Evolutionary conservation across 2,797 vertebrate species (phyloP).

Genomic region (Catostomus latipinnis): DNA sequence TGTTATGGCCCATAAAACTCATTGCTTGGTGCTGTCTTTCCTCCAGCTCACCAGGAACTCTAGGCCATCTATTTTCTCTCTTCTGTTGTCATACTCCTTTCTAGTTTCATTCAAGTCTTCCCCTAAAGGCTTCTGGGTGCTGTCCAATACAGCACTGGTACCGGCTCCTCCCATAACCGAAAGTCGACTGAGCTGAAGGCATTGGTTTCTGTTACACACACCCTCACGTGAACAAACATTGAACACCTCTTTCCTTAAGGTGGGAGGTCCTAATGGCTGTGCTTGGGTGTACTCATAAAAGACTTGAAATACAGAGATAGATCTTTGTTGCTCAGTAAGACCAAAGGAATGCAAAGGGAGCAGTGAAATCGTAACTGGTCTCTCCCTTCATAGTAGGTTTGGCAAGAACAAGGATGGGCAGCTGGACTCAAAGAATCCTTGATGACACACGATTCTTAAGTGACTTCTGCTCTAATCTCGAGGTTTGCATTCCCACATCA

Average conservation of each 20-base stretch:
- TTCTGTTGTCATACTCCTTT: neutral
- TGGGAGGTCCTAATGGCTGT: constrained; percentile 1
- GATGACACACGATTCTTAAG: neutral
- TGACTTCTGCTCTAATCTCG: neutral
- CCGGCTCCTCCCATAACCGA: neutral
- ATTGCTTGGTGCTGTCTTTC: neutral
- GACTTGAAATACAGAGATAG: constrained; percentile 4
- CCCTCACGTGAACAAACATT: constrained; percentile 19
- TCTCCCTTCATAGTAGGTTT: constrained; percentile 1
- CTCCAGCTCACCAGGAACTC: neutral
- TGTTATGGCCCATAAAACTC: constrained; percentile 16
- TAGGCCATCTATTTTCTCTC: neutral
- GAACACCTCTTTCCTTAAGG: neutral
- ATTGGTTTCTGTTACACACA: neutral
- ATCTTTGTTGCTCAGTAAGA: constrained; percentile 1
- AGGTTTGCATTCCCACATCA: neutral
- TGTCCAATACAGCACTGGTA: neutral
- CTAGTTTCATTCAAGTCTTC: no score
- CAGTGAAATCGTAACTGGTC: neutral
- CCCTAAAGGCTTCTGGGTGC: neutral
- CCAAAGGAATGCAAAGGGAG: constrained; percentile 7
- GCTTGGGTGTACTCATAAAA: constrained; percentile 17
- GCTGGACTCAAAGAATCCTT: constrained; percentile 1
- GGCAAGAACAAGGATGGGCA: neutral
- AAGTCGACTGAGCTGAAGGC: constrained; percentile 16